A percentile compares a stretch with the other conserved stretches of the same genome.
Evolutionary conservation across 2,113 vertebrate genomes (phyloP).

Genomic region (Pollimyrus isidori): DNA sequence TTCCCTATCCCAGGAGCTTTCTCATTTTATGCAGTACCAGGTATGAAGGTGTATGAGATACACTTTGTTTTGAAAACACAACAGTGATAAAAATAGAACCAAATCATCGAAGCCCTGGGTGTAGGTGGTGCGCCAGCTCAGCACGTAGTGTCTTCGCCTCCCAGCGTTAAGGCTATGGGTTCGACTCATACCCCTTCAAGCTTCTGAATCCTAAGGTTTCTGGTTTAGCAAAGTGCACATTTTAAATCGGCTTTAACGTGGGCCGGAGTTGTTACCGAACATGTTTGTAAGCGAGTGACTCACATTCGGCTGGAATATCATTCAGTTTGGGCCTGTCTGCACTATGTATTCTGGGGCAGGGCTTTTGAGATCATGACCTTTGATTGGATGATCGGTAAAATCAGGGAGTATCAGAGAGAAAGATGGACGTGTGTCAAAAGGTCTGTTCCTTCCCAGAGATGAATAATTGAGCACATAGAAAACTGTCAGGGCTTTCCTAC

Average conservation of each 20-base stretch:
- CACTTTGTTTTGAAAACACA: background rate
- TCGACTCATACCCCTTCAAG: background rate
- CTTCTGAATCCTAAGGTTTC: background rate
- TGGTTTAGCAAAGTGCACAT: background rate
- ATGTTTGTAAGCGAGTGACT: background rate
- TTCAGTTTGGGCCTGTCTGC: background rate
- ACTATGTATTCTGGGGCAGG: background rate
- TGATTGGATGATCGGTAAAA: background rate
- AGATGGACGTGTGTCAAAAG: background rate
- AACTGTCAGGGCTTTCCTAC: background rate
- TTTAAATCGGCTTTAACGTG: background rate
- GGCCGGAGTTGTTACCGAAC: background rate
- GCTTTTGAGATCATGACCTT: background rate
- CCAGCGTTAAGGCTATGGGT: background rate
- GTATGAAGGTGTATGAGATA: background rate
- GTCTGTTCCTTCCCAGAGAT: background rate
- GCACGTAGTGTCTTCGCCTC: background rate
- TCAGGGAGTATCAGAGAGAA: background rate
- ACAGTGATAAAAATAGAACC: background rate
- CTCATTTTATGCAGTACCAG: background rate
- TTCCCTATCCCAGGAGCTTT: background rate
- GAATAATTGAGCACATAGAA: background rate
- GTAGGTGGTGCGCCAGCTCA: background rate
- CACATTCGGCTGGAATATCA: background rate
- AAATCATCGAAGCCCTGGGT: background rate